Evolutionary conservation across 37 sponge, comb jelly and placozoan species (phyloP).

Genomic region (Mnemiopsis leidyi): DNA sequence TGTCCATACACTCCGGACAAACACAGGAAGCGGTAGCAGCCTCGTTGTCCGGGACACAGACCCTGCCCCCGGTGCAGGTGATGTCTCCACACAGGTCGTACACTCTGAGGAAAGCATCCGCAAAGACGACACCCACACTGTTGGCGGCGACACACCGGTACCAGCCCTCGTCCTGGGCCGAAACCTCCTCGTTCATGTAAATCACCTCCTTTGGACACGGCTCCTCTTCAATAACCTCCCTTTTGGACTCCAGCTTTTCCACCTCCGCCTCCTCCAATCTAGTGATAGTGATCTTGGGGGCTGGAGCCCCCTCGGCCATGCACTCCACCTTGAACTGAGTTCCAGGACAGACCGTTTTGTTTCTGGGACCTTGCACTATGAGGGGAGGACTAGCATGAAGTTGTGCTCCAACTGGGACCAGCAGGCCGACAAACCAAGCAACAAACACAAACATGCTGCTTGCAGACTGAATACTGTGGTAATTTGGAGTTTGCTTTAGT

Average conservation of each 20-base stretch:
- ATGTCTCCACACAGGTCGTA: conserved; percentile 48
- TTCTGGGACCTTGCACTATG: conserved; percentile 23
- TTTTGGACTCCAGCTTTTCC: background rate
- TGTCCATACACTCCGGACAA: conserved; percentile 52
- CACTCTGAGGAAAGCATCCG: conserved; percentile 10
- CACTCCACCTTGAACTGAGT: conserved; percentile 24
- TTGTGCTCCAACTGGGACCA: background rate
- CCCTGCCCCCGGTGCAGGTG: conserved; percentile 42
- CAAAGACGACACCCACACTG: conserved; percentile 48
- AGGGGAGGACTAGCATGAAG: conserved; percentile 42
- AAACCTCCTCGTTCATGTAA: conserved; percentile 41
- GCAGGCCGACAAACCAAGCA: background rate
- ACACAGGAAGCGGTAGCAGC: conserved; percentile 29
- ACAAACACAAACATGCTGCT: background rate
- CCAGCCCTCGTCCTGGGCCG: conserved; percentile 31
- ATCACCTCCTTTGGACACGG: background rate
- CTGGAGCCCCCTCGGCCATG: conserved; percentile 40
- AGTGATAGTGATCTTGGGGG: conserved; percentile 44
- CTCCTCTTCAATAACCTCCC: background rate
- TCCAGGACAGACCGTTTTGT: conserved; percentile 34
- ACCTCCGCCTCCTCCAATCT: conserved; percentile 30
- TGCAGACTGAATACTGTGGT: background rate
- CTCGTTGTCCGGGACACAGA: conserved; percentile 42
- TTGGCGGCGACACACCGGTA: conserved; percentile 63
- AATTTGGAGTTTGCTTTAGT: background rate